Evolutionary conservation across 1,140 invertebrate genomes (phyloP).

Genomic region (Mamestra configurata): DNA sequence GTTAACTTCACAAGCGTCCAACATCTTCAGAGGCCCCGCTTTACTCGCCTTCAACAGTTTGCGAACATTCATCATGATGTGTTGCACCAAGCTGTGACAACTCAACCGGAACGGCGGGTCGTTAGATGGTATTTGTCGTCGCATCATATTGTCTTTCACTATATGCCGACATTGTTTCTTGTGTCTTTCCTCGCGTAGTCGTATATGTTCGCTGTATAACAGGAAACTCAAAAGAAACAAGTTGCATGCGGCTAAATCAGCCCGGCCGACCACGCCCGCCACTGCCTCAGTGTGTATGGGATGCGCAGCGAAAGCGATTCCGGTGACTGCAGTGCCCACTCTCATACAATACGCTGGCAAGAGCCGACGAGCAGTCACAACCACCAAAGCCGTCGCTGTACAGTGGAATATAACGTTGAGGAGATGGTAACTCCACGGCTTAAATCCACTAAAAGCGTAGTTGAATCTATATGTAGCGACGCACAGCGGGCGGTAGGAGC

Average conservation of each 20-base stretch:
- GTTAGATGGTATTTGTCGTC: constrained; percentile 62
- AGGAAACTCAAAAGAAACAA: constrained; percentile 96
- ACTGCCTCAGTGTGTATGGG: constrained; percentile 99
- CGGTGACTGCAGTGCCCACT: constrained; percentile 92
- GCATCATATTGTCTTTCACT: constrained; percentile 70
- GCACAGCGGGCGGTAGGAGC: constrained; percentile 97
- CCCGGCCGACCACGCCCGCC: constrained; percentile 98
- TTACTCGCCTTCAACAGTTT: constrained; percentile 77
- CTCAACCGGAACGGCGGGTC: constrained; percentile 78
- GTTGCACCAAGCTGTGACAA: constrained; percentile 80
- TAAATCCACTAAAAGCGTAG: constrained; percentile 95
- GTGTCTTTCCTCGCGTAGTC: constrained; percentile 87
- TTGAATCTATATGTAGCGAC: constrained; percentile 97
- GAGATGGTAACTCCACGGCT: constrained; percentile 97
- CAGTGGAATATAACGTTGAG: constrained; percentile 96
- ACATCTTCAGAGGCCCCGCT: constrained; percentile 78
- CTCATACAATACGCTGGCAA: constrained; percentile 89
- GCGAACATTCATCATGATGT: constrained; percentile 79
- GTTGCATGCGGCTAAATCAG: constrained; percentile 97
- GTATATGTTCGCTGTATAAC: constrained; percentile 91
- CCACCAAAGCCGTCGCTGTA: constrained; percentile 93
- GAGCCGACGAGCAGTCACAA: constrained; percentile 90
- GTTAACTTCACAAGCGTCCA: constrained; percentile 77
- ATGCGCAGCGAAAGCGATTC: constrained; percentile 97
- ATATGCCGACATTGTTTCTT: constrained; percentile 71